Evolutionary conservation across 1,140 invertebrate genomes (phyloP), one percentile per base, ranked within the genome.

Genomic region (Chrysoperla carnea): DNA sequence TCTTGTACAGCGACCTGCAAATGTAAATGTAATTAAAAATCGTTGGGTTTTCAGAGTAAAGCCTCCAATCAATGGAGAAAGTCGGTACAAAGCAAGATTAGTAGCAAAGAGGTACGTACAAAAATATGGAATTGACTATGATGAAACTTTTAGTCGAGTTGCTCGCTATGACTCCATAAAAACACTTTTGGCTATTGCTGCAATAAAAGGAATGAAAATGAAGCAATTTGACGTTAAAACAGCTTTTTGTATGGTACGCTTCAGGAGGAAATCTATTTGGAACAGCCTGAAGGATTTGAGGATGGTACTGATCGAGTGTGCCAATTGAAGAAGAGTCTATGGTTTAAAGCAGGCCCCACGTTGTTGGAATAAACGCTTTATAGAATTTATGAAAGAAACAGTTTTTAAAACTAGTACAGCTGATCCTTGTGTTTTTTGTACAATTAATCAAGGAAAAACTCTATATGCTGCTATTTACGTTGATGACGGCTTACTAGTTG

Each of bases 191-290:
- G 48, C 51, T 38, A 52, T 66, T 42, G 51, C 59, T 38, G 55
- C 54, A 7, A 38, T 52, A 42, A 36, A 61, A 40, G 50, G 59
- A 35, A 48, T 56, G 27, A 17, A 54, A 11, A 48, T 68, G 11
- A 31, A 44, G 29, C 59, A 66, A 39, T 58, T 68, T 41, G 62
- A 68, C 52, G 53, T 68, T 4, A 61, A 57, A 47, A 59, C 60
- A 43, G 7, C 64, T 4, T 68, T 63, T 46, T 51, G 62, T 49
- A 52, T 61, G 60, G 41, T 46, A 50, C 41, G 58, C 39, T 69
- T 11, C 45, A 65, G 13, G 64, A 69, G 50, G 52, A 50, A 23
- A 54, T 67, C 1, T 68, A 52, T 40, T 59, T 67, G 51, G 29
- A 52, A 36, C 51, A 56, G 45, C 60, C 62, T 14, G 46, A 61